Evolutionary conservation across 2,797 vertebrate genomes (phyloP).

Genomic region (Valencia hispanica): DNA sequence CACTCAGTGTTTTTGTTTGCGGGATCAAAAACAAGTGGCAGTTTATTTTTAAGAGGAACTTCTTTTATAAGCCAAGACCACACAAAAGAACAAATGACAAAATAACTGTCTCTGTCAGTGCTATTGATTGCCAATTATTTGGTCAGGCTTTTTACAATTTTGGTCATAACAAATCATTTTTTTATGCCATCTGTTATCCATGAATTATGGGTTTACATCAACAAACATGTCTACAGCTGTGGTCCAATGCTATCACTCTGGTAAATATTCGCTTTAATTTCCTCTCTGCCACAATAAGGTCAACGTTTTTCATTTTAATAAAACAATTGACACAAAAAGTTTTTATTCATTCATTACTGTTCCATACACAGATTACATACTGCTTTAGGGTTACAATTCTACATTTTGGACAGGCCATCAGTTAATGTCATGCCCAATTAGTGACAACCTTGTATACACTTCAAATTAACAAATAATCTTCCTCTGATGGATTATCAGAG

Average conservation of each 20-base stretch:
- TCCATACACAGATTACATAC: background rate
- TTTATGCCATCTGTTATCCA: background rate
- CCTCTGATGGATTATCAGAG: background rate
- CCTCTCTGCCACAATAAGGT: background rate
- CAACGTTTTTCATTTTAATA: slow-evolving; percentile 2
- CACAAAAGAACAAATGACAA: background rate
- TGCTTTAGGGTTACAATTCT: background rate
- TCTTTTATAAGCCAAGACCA: background rate
- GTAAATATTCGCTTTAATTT: slow-evolving; percentile 5
- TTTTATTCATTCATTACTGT: background rate
- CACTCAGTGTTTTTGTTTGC: slow-evolving; percentile 38
- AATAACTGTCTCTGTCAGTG: background rate
- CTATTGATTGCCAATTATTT: background rate
- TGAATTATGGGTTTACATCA: background rate
- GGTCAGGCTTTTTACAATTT: background rate
- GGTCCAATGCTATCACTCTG: background rate
- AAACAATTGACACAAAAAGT: background rate
- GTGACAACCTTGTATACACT: background rate
- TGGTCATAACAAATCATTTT: background rate
- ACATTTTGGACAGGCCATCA: background rate
- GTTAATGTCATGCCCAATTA: background rate
- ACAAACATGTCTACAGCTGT: background rate
- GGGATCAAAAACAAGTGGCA: slow-evolving; percentile 10
- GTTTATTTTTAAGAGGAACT: background rate
- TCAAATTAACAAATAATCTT: background rate